phyloP scores from a whole-genome alignment of 2,113 vertebrate species.

The Nycticryphes semicollaris region DNA sequence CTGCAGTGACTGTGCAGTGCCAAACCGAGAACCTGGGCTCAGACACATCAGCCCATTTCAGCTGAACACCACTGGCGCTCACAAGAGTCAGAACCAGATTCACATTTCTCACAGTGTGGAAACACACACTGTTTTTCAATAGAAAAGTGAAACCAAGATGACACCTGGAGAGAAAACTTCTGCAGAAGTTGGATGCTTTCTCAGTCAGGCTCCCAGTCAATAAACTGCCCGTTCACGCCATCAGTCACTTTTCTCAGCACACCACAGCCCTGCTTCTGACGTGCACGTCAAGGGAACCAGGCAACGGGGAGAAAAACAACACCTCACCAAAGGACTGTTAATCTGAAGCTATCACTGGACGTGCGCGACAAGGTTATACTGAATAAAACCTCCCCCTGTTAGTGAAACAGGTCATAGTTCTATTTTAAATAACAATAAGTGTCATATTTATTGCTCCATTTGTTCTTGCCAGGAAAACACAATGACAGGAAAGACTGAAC shows the following conservation, averaged over 20 bases:
- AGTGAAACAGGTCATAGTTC: background rate
- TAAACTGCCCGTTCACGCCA: background rate
- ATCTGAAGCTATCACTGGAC: background rate
- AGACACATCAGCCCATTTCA: rapidly evolving
- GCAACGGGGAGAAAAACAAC: background rate
- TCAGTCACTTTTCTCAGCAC: background rate
- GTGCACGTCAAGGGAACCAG: background rate
- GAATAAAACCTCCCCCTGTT: background rate
- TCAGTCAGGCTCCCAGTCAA: background rate
- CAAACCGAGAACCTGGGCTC: background rate
- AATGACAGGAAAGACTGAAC: background rate
- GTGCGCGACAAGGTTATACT: background rate
- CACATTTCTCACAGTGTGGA: background rate
- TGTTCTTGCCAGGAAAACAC: background rate
- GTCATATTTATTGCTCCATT: background rate
- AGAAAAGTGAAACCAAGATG: background rate
- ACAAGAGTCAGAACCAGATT: background rate
- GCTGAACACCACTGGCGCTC: rapidly evolving
- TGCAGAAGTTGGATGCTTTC: background rate
- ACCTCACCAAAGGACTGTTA: background rate
- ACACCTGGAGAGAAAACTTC: background rate
- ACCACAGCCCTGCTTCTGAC: background rate
- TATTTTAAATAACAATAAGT: background rate
- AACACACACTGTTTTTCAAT: background rate
- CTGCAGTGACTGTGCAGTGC: background rate